Conservation (phyloP, 2,113 vertebrate species). For the Nesoenas mayeri region DNA sequence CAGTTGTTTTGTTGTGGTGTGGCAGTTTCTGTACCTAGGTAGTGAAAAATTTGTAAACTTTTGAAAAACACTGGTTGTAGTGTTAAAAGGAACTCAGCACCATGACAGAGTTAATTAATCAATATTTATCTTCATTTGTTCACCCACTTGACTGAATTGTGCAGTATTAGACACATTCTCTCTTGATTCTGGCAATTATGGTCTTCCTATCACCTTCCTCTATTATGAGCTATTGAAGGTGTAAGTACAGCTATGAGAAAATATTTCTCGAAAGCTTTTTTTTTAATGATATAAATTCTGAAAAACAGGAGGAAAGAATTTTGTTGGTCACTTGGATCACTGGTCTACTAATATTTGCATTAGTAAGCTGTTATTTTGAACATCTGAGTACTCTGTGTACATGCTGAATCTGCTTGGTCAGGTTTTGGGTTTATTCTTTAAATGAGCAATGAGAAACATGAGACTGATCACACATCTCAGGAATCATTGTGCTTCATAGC, state of each 20-base stretch:
- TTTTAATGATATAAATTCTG: not conserved
- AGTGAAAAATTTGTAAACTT: not conserved
- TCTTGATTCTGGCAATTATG: constrained; percentile 15
- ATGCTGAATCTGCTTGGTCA: not conserved
- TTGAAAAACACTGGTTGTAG: not conserved
- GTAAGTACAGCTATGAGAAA: not conserved
- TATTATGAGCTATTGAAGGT: not conserved
- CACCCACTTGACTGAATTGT: not conserved
- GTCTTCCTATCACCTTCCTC: not conserved
- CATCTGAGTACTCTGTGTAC: not conserved
- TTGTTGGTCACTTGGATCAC: not conserved
- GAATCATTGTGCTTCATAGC: not conserved
- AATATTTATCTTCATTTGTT: not conserved
- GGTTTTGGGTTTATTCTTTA: not conserved
- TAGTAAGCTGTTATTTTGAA: not conserved
- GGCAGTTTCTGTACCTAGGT: not conserved
- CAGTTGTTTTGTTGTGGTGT: not conserved
- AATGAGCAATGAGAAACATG: not conserved
- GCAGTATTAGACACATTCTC: not conserved
- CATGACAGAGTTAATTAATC: not conserved
- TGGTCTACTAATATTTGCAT: not conserved
- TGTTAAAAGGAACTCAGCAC: not conserved
- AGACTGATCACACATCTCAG: not conserved
- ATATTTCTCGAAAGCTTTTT: not conserved
- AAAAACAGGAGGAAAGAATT: not conserved